Base-by-base conservation (phyloP, 2,888 invertebrate genomes). In the Cantharis nigra region DNA sequence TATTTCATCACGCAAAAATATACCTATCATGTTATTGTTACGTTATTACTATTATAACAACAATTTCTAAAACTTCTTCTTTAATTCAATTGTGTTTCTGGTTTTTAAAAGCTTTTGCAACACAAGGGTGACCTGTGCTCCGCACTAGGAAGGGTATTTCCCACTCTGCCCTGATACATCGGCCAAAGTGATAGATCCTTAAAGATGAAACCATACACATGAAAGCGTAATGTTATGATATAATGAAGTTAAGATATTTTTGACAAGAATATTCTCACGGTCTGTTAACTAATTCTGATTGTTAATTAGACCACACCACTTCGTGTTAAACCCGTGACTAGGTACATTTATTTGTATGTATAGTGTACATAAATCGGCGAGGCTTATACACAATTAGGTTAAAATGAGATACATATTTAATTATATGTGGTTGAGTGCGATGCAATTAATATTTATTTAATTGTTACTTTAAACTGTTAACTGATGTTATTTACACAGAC, bases 271-370 rank as follows among this genome's bases (percentile, higher is more conserved):
- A 78, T 71, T 70, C 74, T 74, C 78, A 79, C 78, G 79, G 78
- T 79, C 78, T 79, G 78, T 76, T 74, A 74, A 76, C 74, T 79
- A 79, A 78, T 76, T 75, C 74, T 72, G 71, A 26, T 49, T 79
- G 79, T 67, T 79, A 79, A 79, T 79, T 79, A 79, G 79, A 79
- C 79, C 79, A 79, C 74, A 72, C 64, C 76, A 77, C 77, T 79
- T 63, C 77, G 76, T 79, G 74, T 75, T 63, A 77, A 69, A 70
- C 77, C 75, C 70, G 67, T 75, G 75, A 79, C 74, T 79, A 78
- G 73, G 74, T 49, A 49, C 49, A 49, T 49, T 49, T 49, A 49
- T 49, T 49, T n/a, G 49, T 49, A 49, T 49, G n/a, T 49, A 49
- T 49, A 49, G 49, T 49, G 49, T 49, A 67, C 65, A 67, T 67